Percentiles rank a stretch among this genome's conserved stretches.
Conservation (phyloP, 1,140 invertebrate species). For the Apis dorsata region DNA sequence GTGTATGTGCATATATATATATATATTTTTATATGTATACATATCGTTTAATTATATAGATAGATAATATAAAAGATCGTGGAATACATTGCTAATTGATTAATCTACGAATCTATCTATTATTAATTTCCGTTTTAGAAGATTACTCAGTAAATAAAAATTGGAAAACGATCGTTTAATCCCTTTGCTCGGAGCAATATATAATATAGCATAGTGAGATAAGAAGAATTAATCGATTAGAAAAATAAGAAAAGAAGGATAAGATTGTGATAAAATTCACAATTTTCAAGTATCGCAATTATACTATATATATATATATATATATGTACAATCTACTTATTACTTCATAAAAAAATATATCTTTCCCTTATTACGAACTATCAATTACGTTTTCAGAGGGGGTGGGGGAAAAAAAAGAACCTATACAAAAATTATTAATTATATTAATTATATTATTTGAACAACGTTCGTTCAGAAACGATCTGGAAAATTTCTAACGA, state of each 20-base stretch:
- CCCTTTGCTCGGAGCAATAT: neutral
- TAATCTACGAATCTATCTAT: neutral
- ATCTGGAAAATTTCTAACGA: too few species aligned
- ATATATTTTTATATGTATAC: too few species aligned
- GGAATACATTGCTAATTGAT: neutral
- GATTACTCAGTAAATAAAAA: neutral
- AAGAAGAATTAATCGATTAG: neutral
- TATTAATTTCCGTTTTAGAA: neutral
- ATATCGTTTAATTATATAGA: neutral
- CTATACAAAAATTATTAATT: neutral
- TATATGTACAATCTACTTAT: neutral
- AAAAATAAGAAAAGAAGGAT: too few species aligned
- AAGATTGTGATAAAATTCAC: too few species aligned
- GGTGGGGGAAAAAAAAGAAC: neutral
- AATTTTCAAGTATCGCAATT: neutral
- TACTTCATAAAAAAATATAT: conserved; percentile 42
- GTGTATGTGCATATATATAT: too few species aligned
- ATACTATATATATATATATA: neutral
- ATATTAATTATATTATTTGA: neutral
- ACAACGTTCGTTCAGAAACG: neutral
- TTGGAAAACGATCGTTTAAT: neutral
- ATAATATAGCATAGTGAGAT: neutral
- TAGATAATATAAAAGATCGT: neutral
- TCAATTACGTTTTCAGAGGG: neutral
- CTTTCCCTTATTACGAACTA: neutral